A percentile compares a stretch with the other conserved stretches of the same genome.
phyloP scores from a whole-genome alignment of 2,797 vertebrate species.

The Acomys russatus region DNA sequence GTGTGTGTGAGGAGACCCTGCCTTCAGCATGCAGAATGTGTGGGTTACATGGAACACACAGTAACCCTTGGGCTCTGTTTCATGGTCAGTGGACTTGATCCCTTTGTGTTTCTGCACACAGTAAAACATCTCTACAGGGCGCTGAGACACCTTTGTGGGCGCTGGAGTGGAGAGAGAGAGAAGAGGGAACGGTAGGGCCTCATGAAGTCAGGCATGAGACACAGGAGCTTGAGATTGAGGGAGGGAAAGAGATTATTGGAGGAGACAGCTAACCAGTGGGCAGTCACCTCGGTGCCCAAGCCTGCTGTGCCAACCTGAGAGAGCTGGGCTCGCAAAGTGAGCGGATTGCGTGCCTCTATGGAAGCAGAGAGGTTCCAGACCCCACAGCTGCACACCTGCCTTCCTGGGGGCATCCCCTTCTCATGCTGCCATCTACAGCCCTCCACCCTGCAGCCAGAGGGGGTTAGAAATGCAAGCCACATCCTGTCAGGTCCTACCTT shows the following conservation, averaged over 20 bases:
- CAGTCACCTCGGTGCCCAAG: not conserved
- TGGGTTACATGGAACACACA: not conserved
- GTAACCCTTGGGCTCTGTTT: not conserved
- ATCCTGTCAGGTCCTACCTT: not conserved
- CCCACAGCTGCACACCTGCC: not conserved
- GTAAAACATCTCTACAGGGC: slow-evolving; percentile 16
- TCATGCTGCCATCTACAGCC: not conserved
- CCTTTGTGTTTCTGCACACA: slow-evolving; percentile 42
- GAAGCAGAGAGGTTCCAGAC: not conserved
- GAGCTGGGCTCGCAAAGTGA: not conserved
- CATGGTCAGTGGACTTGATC: not conserved
- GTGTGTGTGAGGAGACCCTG: not conserved
- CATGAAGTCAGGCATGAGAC: not conserved
- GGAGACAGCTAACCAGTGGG: not conserved
- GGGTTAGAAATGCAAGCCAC: slow-evolving; percentile 48
- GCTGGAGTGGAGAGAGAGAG: slow-evolving; percentile 18
- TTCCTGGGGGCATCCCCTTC: not conserved
- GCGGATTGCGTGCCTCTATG: not conserved
- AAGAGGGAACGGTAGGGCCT: not conserved
- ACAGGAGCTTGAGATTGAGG: not conserved
- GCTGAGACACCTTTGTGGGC: slow-evolving; percentile 15
- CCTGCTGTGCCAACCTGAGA: not conserved
- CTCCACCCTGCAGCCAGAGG: not conserved
- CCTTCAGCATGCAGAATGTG: slow-evolving; percentile 16
- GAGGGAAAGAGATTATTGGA: slow-evolving; percentile 9